Evolutionary conservation across 2,113 vertebrate genomes (phyloP).

Genomic region (Polypterus senegalus): DNA sequence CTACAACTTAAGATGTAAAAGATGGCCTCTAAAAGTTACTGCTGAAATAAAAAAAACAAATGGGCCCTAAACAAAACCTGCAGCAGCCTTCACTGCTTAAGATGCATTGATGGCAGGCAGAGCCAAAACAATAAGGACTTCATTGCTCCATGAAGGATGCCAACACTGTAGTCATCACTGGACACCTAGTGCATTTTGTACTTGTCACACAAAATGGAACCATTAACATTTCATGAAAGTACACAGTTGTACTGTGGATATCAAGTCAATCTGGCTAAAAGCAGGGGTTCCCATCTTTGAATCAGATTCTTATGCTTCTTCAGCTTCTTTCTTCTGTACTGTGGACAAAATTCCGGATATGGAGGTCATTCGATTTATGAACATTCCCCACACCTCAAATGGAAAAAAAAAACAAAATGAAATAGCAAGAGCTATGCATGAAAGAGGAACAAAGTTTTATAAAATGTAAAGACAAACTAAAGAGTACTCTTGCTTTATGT

Average conservation of each 20-base stretch:
- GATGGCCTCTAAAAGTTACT: too few species aligned
- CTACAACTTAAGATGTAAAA: too few species aligned
- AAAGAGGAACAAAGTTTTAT: too few species aligned
- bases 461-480: not conserved
- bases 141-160: too few species aligned
- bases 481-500: too few species aligned
- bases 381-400: conserved; percentile 15
- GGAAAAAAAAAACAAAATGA: too few species aligned
- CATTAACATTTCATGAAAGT: conserved; percentile 24
- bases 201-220: conserved; percentile 21
- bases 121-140: too few species aligned
- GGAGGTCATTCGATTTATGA: conserved; percentile 13
- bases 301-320: conserved; percentile 9
- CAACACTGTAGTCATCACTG: not conserved
- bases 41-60: too few species aligned
- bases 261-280: conserved; percentile 38
- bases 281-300: conserved; percentile 27
- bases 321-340: not conserved
- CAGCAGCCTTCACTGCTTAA: too few species aligned
- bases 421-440: not conserved
- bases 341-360: not conserved
- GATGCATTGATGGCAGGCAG: too few species aligned
- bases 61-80: too few species aligned
- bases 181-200: conserved; percentile 6
- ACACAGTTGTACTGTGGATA: conserved; percentile 24